These are phyloP conservation scores for Allygus modestus DNA, from an alignment of 2,888 invertebrate genomes.

Conservation along the genomic window DNA sequence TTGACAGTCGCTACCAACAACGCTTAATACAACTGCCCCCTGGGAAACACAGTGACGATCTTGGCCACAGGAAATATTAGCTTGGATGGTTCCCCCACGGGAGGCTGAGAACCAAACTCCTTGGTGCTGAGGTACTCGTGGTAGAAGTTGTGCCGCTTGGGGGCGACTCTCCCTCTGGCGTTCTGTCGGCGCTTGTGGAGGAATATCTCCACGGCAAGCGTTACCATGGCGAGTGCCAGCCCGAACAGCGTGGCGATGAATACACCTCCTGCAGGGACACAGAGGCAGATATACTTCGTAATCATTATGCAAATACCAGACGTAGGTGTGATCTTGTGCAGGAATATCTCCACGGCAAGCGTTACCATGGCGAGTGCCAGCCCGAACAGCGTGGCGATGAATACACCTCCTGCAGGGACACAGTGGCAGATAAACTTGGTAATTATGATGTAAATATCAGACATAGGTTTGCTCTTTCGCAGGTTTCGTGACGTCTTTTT, in stretches of 20 bases:
- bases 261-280: conserved; percentile 83
- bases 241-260: conserved; percentile 94
- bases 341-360: no score
- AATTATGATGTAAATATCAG: no score
- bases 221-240: conserved; percentile 89
- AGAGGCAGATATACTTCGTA: no score
- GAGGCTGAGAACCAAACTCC: conserved; percentile 68
- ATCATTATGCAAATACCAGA: neutral
- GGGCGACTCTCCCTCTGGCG: conserved; percentile 64
- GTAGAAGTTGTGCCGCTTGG: conserved; percentile 65
- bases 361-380: no score
- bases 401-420: no score
- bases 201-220: conserved; percentile 88
- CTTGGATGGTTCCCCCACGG: conserved; percentile 66
- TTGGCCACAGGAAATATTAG: conserved; percentile 72
- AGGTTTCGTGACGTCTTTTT: no score
- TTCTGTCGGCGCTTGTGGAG: conserved; percentile 78
- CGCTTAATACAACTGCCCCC: conserved; percentile 70
- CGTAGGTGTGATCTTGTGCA: no score
- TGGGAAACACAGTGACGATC: conserved; percentile 75
- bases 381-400: no score
- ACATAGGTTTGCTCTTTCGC: no score
- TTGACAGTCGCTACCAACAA: neutral
- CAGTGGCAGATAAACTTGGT: no score
- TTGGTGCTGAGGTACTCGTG: conserved; percentile 66